phyloP scores from a whole-genome alignment of 2,797 vertebrate species.

The Phoeniculus purpureus region DNA sequence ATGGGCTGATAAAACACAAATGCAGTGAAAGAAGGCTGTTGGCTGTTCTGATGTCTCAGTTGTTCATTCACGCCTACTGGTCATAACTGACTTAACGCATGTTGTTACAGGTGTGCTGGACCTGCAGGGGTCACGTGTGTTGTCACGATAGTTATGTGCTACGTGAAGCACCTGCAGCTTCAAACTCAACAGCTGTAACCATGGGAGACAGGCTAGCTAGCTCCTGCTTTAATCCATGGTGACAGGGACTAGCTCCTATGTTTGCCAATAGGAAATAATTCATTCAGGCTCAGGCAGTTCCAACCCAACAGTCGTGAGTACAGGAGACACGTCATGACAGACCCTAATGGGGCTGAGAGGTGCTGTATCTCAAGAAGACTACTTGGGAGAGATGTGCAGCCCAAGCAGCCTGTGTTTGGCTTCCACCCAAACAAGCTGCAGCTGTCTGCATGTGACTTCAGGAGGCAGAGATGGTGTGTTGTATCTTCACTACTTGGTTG shows the following conservation, averaged over 20 bases:
- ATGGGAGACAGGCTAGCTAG: not conserved
- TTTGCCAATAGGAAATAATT: not conserved
- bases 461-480: fast-evolving
- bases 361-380: not conserved
- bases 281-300: too few species aligned
- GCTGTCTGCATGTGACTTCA: not conserved
- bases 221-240: not conserved
- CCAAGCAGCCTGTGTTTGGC: not conserved
- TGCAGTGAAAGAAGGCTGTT: not conserved
- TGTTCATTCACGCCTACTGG: not conserved
- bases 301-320: not conserved
- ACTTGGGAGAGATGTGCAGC: fast-evolving
- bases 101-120: not conserved
- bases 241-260: not conserved
- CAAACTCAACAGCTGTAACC: not conserved
- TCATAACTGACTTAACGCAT: not conserved
- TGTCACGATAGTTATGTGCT: not conserved
- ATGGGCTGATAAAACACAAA: not conserved
- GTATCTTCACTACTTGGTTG: not conserved
- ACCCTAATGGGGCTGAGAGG: fast-evolving
- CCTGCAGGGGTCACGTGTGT: not conserved
- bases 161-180: not conserved
- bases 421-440: not conserved
- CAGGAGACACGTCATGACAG: fast-evolving
- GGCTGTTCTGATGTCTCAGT: fast-evolving